These are phyloP conservation scores for Drosophila arizonae DNA, from an alignment of 1,140 invertebrate species.

Conservation along the genomic window DNA sequence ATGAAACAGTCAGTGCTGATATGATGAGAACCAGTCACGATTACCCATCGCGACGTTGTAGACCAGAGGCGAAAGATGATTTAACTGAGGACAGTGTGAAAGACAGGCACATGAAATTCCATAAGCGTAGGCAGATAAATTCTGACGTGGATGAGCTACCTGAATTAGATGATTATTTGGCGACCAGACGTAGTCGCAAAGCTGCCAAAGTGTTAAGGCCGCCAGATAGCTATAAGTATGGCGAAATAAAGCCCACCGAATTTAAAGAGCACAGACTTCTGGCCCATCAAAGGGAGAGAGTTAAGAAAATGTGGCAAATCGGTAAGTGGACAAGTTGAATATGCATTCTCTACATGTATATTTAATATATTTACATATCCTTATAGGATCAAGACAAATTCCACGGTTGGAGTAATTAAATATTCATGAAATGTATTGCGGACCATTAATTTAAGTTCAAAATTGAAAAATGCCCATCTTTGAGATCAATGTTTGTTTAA, in stretches of 20 bases:
- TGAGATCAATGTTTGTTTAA: too few species aligned
- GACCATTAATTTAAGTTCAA: not conserved
- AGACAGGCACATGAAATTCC: not conserved
- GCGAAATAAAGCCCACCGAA: not conserved
- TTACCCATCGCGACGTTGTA: not conserved
- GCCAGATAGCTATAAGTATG: not conserved
- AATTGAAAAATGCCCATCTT: not conserved
- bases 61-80: too few species aligned
- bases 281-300: not conserved
- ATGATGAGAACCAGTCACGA: too few species aligned
- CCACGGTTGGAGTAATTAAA: too few species aligned
- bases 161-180: not conserved
- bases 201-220: not conserved
- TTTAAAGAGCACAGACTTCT: not conserved
- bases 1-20: too few species aligned
- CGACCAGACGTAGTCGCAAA: not conserved
- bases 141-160: not conserved
- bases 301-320: slow-evolving; percentile 1
- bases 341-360: too few species aligned
- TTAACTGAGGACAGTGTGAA: too few species aligned
- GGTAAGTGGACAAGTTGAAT: not conserved
- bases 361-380: too few species aligned
- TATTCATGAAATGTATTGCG: not conserved
- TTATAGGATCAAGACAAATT: not conserved
- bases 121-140: not conserved